These are phyloP conservation scores for Haemorhous mexicanus DNA, from an alignment of 2,113 vertebrate species.

Conservation along the genomic window DNA sequence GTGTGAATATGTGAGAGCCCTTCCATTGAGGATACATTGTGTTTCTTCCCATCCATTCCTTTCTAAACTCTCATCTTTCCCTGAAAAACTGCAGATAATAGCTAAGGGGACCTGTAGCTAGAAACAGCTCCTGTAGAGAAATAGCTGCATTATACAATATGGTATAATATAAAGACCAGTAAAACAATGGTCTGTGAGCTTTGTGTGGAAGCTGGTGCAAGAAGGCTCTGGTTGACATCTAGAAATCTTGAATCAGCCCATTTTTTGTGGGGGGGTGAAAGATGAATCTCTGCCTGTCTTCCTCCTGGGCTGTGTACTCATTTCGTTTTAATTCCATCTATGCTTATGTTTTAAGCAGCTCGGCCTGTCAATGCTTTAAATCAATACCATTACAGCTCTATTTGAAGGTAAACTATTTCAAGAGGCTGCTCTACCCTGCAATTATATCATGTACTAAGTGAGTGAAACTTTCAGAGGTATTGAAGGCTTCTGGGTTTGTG, in stretches of 20 bases:
- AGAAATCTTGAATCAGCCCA: not conserved
- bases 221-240: not conserved
- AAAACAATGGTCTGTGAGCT: not conserved
- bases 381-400: constrained; percentile 53
- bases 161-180: not conserved
- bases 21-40: not conserved
- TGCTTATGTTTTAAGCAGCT: constrained; percentile 5
- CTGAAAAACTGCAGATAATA: not conserved
- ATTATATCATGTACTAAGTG: constrained; percentile 31
- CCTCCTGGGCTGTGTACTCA: not conserved
- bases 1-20: not conserved
- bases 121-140: not conserved
- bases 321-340: not conserved
- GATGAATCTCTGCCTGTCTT: not conserved
- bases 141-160: not conserved
- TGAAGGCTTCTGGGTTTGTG: constrained; percentile 5
- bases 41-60: not conserved
- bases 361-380: not conserved
- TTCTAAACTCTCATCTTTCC: not conserved
- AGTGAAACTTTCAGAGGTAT: constrained; percentile 53
- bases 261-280: fast-evolving
- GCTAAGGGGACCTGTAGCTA: not conserved
- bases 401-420: constrained; percentile 48
- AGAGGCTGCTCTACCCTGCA: constrained; percentile 7
- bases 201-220: not conserved